Evolutionary conservation across 2,888 invertebrate species (phyloP).

Genomic region (Crematogaster levior): DNA sequence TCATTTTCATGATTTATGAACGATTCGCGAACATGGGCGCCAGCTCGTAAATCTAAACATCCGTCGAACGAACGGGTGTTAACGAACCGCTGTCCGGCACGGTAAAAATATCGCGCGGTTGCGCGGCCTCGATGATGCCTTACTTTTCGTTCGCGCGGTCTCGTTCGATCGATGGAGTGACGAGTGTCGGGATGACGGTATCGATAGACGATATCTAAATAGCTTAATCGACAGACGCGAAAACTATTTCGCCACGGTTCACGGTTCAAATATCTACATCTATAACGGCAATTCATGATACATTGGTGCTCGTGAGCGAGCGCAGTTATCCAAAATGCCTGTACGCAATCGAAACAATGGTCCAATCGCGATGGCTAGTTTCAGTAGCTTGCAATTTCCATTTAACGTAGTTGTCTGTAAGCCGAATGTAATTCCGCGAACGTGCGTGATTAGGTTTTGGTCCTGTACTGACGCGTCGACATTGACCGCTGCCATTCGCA

Average conservation of each 20-base stretch:
- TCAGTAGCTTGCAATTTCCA: conserved; percentile 79
- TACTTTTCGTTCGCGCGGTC: conserved; percentile 32
- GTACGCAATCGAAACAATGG: conserved; percentile 80
- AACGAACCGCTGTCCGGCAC: conserved; percentile 64
- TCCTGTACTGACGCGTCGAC: conserved; percentile 66
- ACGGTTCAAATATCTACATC: conserved; percentile 63
- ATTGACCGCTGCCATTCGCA: conserved; percentile 53
- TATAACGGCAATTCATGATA: conserved; percentile 68
- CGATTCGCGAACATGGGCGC: conserved; percentile 29
- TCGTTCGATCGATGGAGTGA: conserved; percentile 51
- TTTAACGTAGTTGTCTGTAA: conserved; percentile 80
- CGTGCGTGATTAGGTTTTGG: conserved; percentile 75
- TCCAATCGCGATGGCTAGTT: conserved; percentile 76
- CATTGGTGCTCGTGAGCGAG: conserved; percentile 56
- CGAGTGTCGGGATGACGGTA: conserved; percentile 41
- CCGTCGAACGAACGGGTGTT: conserved; percentile 57
- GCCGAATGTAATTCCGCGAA: conserved; percentile 79
- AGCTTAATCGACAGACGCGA: conserved; percentile 69
- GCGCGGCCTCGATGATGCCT: conserved; percentile 25
- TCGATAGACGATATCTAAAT: conserved; percentile 68
- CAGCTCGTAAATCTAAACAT: conserved; percentile 61
- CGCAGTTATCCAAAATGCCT: conserved; percentile 75
- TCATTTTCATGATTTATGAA: conserved; percentile 60
- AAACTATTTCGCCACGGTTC: conserved; percentile 72
- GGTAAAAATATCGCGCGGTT: conserved; percentile 64